Conservation (phyloP, 2,888 invertebrate genomes). For the Scaptomyza flava region DNA sequence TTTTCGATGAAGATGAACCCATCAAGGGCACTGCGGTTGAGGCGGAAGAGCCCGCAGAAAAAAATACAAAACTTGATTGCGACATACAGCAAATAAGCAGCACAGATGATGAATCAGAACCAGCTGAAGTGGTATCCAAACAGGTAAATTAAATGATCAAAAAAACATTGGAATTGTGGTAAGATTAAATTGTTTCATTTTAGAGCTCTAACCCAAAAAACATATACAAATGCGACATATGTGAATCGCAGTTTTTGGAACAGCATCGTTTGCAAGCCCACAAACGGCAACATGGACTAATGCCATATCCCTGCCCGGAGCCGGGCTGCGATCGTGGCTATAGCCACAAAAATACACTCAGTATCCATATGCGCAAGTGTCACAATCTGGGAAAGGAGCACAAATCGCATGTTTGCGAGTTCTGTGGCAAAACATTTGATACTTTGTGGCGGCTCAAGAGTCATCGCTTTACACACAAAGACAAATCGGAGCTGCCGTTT, state of each 20-base stretch:
- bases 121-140: conserved; percentile 2
- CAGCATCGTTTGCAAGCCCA: conserved; percentile 47
- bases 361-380: conserved; percentile 55
- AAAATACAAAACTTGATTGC: not conserved
- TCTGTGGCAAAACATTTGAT: conserved; percentile 53
- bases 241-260: conserved; percentile 44
- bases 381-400: conserved; percentile 54
- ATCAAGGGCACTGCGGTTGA: not conserved
- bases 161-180: not conserved
- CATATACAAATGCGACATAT: conserved; percentile 48
- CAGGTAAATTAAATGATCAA: conserved; percentile 4
- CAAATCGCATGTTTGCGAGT: conserved; percentile 53
- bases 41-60: not conserved
- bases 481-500: conserved; percentile 72
- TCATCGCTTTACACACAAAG: conserved; percentile 77
- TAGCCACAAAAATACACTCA: conserved; percentile 48
- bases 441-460: conserved; percentile 65
- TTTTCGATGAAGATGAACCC: conserved; percentile 12
- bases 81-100: not conserved
- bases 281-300: conserved; percentile 41
- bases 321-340: conserved; percentile 46
- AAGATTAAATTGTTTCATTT: not conserved
- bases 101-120: not conserved
- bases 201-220: conserved; percentile 6
- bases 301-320: conserved; percentile 52